Percentiles rank a stretch among this genome's conserved stretches.
These are phyloP conservation scores for Tachina fera DNA, from an alignment of 2,888 invertebrate genomes.

Conservation along the genomic window DNA sequence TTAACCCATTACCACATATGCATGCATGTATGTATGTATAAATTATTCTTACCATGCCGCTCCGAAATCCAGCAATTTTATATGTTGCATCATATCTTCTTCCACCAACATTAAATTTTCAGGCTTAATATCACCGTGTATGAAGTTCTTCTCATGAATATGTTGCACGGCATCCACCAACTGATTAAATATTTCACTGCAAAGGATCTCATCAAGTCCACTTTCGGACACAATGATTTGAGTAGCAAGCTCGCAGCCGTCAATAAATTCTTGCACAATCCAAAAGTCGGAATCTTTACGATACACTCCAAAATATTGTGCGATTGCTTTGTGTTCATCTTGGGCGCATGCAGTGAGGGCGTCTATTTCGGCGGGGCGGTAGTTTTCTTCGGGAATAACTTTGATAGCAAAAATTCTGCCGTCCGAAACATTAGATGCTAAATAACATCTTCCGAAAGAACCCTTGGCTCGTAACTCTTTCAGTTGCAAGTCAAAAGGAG, in stretches of 20 bases:
- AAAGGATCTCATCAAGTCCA: conserved; percentile 90
- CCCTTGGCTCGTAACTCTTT: conserved; percentile 75
- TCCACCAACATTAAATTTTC: conserved; percentile 86
- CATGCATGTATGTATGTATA: neutral
- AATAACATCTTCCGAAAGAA: conserved; percentile 78
- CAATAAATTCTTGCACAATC: conserved; percentile 93
- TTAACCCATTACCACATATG: neutral
- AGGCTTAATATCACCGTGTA: conserved; percentile 97
- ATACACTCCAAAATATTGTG: conserved; percentile 89
- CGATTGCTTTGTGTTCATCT: conserved; percentile 95
- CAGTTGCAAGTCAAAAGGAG: conserved; percentile 76
- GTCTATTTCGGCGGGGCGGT: conserved; percentile 86
- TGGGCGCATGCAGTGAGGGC: conserved; percentile 93
- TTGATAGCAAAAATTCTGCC: conserved; percentile 73
- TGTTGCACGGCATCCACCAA: conserved; percentile 92
- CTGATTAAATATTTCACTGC: conserved; percentile 91
- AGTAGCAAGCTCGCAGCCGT: conserved; percentile 91
- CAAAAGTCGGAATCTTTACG: conserved; percentile 94
- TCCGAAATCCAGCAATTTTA: conserved; percentile 98
- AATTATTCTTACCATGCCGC: conserved; percentile 86
- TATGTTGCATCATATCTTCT: conserved; percentile 83
- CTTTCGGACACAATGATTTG: conserved; percentile 85
- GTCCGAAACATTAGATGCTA: conserved; percentile 75
- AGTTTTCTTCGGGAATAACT: conserved; percentile 77
- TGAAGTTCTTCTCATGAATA: conserved; percentile 92